These are phyloP conservation scores for Psilanteris sp. DNA, from an alignment of 1,140 invertebrate species.

Conservation along the genomic window DNA sequence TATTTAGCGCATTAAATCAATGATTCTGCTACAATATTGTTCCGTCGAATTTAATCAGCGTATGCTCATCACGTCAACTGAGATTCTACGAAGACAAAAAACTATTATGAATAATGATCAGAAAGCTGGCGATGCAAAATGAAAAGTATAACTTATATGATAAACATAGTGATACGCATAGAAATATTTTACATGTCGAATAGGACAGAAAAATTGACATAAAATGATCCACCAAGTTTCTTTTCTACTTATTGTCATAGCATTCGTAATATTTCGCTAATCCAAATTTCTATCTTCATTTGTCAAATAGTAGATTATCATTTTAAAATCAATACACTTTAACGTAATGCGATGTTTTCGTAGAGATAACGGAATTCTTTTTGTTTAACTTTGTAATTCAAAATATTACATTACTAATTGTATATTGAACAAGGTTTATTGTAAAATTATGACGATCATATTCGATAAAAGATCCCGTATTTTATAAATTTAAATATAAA, in stretches of 20 bases:
- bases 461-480: too few species aligned
- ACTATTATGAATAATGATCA: neutral
- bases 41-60: slow-evolving; percentile 33
- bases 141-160: slow-evolving; percentile 7
- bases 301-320: slow-evolving; percentile 7
- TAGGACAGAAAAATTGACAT: neutral
- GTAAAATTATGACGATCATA: neutral
- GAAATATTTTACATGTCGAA: slow-evolving; percentile 18
- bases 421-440: neutral
- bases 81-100: slow-evolving; percentile 34
- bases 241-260: slow-evolving; percentile 10
- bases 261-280: slow-evolving; percentile 15
- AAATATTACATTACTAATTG: too few species aligned
- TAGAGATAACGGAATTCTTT: neutral
- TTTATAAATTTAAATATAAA: too few species aligned
- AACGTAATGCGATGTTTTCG: slow-evolving; percentile 36
- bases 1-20: slow-evolving; percentile 25
- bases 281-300: slow-evolving; percentile 21
- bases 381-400: too few species aligned
- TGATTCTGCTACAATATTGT: slow-evolving; percentile 25
- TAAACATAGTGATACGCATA: slow-evolving; percentile 34
- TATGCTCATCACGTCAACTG: slow-evolving; percentile 17
- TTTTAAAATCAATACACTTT: slow-evolving; percentile 18
- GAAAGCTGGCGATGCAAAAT: neutral
- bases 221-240: neutral